Evolutionary conservation across 1,140 invertebrate genomes (phyloP), one percentile per base, ranked within the genome.

Genomic region (Vollenhovia emeryi): DNA sequence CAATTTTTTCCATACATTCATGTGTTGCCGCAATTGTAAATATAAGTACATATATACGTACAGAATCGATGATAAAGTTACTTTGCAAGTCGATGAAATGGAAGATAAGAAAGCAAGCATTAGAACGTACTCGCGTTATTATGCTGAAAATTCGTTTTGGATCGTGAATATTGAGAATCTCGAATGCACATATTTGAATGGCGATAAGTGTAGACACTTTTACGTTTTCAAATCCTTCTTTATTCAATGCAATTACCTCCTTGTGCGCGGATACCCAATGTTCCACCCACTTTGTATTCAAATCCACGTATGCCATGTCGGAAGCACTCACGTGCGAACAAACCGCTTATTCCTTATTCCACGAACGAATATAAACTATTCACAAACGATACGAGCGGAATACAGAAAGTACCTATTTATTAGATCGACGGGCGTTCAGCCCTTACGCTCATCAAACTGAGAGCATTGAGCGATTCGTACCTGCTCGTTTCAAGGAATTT

Each of bases 261-360:
- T 86, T 79, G 78, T 45, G 55, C 69, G 50, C 62, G 40, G 73
- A 85, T 85, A 74, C 76, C 73, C 87, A 52, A 84, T 55, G 78
- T 83, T 84, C 76, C 33, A 55, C 21, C 52, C 69, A 68, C 87
- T 90, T 87, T 90, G 87, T 86, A 90, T 90, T 90, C 85, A 87
- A 89, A 89, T 89, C 78, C 88, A 85, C 88, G 88, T 87, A 87
- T 86, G 88, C 85, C 75, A 85, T 90, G 86, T 89, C 80, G 85
- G 69, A 87, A 68, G 87, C 85, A 87, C 83, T 90, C 88, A 55
- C 85, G 87, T 75, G 88, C 87, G 85, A 89, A 89, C 76, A 85
- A 87, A 90, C 85, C 80, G 87, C 87, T 90, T 90, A 90, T 89
- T 89, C 74, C 87, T 89, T 89, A 89, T 89, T 89, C 88, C 87